phyloP scores from a whole-genome alignment of 2,888 invertebrate species.

The Dendrolimus pini region DNA sequence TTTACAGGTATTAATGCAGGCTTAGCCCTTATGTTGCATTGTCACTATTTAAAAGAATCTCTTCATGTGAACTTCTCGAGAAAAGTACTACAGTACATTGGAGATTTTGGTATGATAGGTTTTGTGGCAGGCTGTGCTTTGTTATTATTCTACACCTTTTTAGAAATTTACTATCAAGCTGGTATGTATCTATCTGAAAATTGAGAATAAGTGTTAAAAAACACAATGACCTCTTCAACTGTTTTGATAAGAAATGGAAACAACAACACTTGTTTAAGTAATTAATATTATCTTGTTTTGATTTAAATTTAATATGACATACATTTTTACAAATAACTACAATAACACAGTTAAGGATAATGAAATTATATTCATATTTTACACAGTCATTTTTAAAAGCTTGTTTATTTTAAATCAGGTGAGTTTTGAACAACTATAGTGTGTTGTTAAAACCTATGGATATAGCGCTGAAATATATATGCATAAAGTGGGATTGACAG shows the following conservation, averaged over 20 bases:
- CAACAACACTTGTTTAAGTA: not conserved
- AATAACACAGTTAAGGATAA: no score
- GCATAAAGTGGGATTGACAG: no score
- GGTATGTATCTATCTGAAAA: constrained; percentile 37
- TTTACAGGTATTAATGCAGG: constrained; percentile 53
- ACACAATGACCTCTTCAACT: not conserved
- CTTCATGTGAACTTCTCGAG: constrained; percentile 69
- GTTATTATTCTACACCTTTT: constrained; percentile 62
- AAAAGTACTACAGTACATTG: constrained; percentile 60
- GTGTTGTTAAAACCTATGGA: no score
- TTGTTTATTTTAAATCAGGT: no score
- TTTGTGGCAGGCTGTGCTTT: constrained; percentile 60
- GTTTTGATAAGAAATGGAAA: not conserved
- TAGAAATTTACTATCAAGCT: constrained; percentile 56
- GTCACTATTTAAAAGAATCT: constrained; percentile 56
- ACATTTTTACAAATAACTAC: not conserved
- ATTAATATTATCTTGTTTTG: constrained; percentile 5
- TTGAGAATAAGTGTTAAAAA: not conserved
- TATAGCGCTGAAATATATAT: no score
- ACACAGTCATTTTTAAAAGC: no score
- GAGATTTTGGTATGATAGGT: constrained; percentile 64
- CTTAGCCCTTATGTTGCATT: constrained; percentile 55
- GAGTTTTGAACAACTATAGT: no score
- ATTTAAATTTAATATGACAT: not conserved
- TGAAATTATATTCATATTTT: no score